A percentile compares a stretch with the other conserved stretches of the same genome.
phyloP scores from a whole-genome alignment of 2,113 vertebrate species.

The Xiphias gladius region DNA sequence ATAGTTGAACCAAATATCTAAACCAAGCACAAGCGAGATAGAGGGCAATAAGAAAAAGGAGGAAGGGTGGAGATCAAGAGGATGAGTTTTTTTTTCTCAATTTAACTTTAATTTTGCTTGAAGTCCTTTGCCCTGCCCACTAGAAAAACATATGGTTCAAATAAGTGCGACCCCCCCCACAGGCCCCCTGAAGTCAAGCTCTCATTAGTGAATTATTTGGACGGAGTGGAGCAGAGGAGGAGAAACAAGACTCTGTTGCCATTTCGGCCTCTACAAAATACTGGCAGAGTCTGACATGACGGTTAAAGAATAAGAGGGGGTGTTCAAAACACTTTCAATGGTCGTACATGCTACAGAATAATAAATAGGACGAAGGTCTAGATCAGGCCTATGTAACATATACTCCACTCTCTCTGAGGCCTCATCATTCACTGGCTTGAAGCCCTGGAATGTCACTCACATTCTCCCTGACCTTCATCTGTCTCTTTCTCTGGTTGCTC shows the following conservation, averaged over 20 bases:
- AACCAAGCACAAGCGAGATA: constrained; percentile 11
- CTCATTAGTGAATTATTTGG: constrained; percentile 79
- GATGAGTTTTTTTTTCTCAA: constrained; percentile 51
- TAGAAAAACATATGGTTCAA: constrained; percentile 80
- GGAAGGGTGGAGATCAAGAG: constrained; percentile 53
- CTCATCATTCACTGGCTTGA: constrained; percentile 63
- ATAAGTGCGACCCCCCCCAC: constrained; percentile 77
- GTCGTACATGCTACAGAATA: constrained; percentile 42
- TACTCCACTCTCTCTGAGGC: constrained; percentile 48
- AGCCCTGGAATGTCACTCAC: constrained; percentile 74
- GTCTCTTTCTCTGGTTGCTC: constrained; percentile 65
- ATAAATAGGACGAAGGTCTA: constrained; percentile 59
- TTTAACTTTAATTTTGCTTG: constrained; percentile 73
- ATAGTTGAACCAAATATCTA: constrained; percentile 15
- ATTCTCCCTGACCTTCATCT: constrained; percentile 68
- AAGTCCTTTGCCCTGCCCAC: constrained; percentile 51
- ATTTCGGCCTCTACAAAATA: constrained; percentile 45
- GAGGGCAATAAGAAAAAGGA: constrained; percentile 23
- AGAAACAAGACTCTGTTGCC: constrained; percentile 22
- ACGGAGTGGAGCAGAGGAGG: constrained; percentile 52
- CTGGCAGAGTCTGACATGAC: constrained; percentile 24
- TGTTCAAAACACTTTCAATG: constrained; percentile 25
- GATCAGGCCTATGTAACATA: constrained; percentile 67
- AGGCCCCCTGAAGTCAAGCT: constrained; percentile 64
- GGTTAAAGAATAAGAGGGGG: constrained; percentile 9